Percentiles rank a stretch among this genome's conserved stretches.
These are phyloP conservation scores for Nansenia antarctica DNA, from an alignment of 2,113 vertebrate genomes.

Conservation along the genomic window DNA sequence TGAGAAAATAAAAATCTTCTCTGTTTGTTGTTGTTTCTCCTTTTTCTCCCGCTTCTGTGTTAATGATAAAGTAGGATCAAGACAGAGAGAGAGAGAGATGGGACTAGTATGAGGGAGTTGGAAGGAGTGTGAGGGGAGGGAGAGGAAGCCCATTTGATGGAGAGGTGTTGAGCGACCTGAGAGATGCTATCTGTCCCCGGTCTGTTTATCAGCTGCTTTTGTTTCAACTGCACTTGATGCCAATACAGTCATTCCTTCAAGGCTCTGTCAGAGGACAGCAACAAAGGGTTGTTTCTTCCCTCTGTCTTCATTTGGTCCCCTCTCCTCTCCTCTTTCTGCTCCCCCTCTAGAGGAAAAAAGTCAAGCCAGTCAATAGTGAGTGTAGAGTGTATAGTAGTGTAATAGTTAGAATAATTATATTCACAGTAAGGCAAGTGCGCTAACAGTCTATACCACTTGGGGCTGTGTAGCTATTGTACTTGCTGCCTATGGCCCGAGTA, in stretches of 20 bases:
- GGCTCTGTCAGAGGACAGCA: constrained; percentile 38
- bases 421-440: too few species aligned
- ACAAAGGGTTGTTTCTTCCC: constrained; percentile 57
- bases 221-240: constrained; percentile 60
- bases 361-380: constrained; percentile 28
- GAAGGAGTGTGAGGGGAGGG: neutral
- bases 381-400: too few species aligned
- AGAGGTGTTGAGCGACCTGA: constrained; percentile 57
- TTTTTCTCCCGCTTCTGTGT: constrained; percentile 15
- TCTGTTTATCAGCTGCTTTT: constrained; percentile 63
- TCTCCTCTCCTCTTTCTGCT: constrained; percentile 1
- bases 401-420: too few species aligned
- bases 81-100: neutral
- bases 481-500: too few species aligned
- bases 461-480: too few species aligned
- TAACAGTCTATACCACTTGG: too few species aligned
- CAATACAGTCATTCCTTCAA: constrained; percentile 47
- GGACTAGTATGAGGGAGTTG: neutral
- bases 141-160: constrained; percentile 60
- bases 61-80: constrained; percentile 6
- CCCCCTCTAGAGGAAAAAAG: constrained; percentile 14
- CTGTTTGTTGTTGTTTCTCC: constrained; percentile 25
- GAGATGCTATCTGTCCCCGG: constrained; percentile 54
- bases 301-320: constrained; percentile 38
- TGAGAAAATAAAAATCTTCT: neutral